A percentile compares a stretch with the other conserved stretches of the same genome.
phyloP scores from a whole-genome alignment of 1,140 invertebrate genomes.

The Ips nitidus region DNA sequence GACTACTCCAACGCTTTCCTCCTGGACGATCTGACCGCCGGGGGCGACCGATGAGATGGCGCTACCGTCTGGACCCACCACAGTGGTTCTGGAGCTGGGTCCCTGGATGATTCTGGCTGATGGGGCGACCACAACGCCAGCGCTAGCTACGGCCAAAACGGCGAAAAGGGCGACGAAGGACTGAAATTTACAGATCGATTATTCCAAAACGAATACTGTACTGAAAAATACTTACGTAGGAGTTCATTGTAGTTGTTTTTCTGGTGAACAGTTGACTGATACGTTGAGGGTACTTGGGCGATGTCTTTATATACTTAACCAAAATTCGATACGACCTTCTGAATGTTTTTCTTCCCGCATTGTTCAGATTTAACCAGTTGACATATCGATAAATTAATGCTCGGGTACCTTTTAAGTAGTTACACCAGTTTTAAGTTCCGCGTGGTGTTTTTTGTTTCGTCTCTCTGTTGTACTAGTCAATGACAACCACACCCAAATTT shows the following conservation, averaged over 20 bases:
- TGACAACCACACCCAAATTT: no score
- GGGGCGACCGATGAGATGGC: slow-evolving; percentile 39
- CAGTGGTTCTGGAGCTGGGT: slow-evolving; percentile 39
- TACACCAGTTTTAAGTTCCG: slow-evolving; percentile 1
- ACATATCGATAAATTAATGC: background rate
- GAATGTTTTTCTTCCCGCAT: background rate
- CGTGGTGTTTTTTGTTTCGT: background rate
- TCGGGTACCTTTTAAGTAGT: background rate
- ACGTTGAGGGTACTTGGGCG: background rate
- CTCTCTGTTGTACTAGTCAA: no score
- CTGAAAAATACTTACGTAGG: slow-evolving; percentile 2
- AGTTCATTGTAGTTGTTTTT: slow-evolving; percentile 7
- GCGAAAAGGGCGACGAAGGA: slow-evolving; percentile 16
- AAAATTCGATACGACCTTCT: slow-evolving; percentile 2
- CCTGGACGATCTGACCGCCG: slow-evolving; percentile 40
- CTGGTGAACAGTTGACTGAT: slow-evolving; percentile 7
- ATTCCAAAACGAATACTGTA: background rate
- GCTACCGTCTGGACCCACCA: slow-evolving; percentile 44
- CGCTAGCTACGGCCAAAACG: slow-evolving; percentile 32
- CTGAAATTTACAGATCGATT: background rate
- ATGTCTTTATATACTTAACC: background rate
- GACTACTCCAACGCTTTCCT: slow-evolving; percentile 33
- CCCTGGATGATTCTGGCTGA: slow-evolving; percentile 42
- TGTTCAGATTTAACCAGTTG: background rate
- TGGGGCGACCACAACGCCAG: slow-evolving; percentile 32